Evolutionary conservation across 2,888 invertebrate genomes (phyloP).

Genomic region (Anorthoa munda): DNA sequence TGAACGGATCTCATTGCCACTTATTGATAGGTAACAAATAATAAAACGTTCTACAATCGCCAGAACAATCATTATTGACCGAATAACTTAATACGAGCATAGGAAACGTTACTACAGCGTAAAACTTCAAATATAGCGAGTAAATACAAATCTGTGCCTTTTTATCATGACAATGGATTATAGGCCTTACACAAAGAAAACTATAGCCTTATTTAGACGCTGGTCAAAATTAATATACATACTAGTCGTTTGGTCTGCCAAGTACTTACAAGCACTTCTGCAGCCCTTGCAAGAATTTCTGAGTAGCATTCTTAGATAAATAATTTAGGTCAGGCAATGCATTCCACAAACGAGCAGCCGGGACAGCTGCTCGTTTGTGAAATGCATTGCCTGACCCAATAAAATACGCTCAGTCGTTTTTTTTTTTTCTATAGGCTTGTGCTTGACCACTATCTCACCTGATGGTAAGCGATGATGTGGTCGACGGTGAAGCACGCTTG

Average conservation of each 20-base stretch:
- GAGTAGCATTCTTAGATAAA: too few relatives aligned
- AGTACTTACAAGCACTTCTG: not conserved
- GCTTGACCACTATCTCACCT: too few relatives aligned
- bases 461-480: too few relatives aligned
- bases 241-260: not conserved
- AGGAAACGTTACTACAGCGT: not conserved
- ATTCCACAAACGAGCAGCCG: too few relatives aligned
- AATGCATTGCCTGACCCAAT: too few relatives aligned
- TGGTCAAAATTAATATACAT: constrained; percentile 8
- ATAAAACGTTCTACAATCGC: not conserved
- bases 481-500: too few relatives aligned
- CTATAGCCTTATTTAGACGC: constrained; percentile 17
- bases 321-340: too few relatives aligned
- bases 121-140: constrained; percentile 14
- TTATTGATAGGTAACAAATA: not conserved
- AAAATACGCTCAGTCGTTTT: too few relatives aligned
- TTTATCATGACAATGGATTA: not conserved
- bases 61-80: not conserved
- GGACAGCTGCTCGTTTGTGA: too few relatives aligned
- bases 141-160: constrained; percentile 12
- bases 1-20: too few relatives aligned
- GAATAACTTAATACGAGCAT: constrained; percentile 1
- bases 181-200: not conserved
- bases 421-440: too few relatives aligned
- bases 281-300: too few relatives aligned